Conservation (phyloP, 2,113 vertebrate genomes). For the Pristiophorus japonicus region DNA sequence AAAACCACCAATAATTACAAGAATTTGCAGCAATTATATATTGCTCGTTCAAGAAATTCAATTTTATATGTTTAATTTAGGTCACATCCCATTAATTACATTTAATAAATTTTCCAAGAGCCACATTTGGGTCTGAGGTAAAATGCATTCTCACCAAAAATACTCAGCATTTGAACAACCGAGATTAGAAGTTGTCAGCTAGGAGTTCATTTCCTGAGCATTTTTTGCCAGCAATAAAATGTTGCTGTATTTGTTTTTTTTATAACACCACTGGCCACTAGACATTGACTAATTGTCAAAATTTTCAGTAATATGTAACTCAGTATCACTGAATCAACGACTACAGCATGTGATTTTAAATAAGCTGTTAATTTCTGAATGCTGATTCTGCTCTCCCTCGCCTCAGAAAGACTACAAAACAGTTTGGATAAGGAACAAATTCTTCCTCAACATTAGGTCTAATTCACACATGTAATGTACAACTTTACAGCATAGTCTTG, state of each 20-base stretch:
- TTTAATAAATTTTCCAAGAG: background rate
- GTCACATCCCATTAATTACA: background rate
- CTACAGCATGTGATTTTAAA: background rate
- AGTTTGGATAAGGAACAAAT: background rate
- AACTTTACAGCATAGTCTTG: background rate
- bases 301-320: background rate
- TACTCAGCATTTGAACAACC: background rate
- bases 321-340: background rate
- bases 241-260: background rate
- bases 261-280: background rate
- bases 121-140: background rate
- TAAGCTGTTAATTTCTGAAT: background rate
- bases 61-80: background rate
- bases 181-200: background rate
- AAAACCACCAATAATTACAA: background rate
- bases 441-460: background rate
- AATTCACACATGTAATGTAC: background rate
- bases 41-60: background rate
- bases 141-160: background rate
- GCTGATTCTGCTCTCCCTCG: background rate
- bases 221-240: background rate
- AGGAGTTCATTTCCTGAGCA: background rate
- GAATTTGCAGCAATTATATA: background rate
- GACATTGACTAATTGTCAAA: background rate
- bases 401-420: background rate